Conservation (phyloP, 2,888 invertebrate genomes). For the Lordiphosa fenestrarum region DNA sequence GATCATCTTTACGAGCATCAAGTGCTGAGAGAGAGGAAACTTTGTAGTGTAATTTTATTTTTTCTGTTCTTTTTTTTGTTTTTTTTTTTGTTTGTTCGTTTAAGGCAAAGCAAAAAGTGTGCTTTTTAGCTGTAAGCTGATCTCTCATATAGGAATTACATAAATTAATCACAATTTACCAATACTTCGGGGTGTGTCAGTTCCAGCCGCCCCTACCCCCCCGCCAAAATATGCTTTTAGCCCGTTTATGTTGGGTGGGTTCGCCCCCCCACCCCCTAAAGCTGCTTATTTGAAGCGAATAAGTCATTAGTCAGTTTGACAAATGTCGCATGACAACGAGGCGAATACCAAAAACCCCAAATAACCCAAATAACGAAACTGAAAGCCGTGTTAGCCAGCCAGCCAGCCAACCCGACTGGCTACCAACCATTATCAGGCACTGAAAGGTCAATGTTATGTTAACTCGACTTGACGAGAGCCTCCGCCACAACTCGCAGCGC, state of each 20-base stretch:
- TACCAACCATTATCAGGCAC: slow-evolving; percentile 13
- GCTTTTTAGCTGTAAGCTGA: too few species aligned
- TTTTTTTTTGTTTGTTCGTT: too few species aligned
- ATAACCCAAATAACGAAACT: slow-evolving; percentile 4
- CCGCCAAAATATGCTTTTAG: slow-evolving; percentile 8
- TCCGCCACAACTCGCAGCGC: not conserved
- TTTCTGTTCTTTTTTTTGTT: too few species aligned
- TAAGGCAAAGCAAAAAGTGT: too few species aligned
- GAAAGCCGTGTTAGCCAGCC: slow-evolving; percentile 1
- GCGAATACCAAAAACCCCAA: slow-evolving; percentile 13
- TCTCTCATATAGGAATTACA: too few species aligned
- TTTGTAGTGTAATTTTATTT: too few species aligned
- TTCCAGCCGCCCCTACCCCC: slow-evolving; percentile 1
- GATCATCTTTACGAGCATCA: slow-evolving; percentile 42
- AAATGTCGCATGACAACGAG: slow-evolving; percentile 28
- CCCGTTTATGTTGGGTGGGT: slow-evolving; percentile 4
- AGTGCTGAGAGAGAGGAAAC: not conserved
- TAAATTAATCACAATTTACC: too few species aligned
- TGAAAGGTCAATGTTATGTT: slow-evolving; percentile 14
- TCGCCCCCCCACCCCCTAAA: not conserved
- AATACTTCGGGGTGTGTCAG: slow-evolving; percentile 4
- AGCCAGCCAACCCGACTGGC: not conserved
- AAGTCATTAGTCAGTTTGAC: slow-evolving; percentile 35
- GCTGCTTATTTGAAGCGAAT: slow-evolving; percentile 11
- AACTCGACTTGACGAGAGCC: slow-evolving; percentile 3